Evolutionary conservation across 2,888 invertebrate genomes (phyloP).

Genomic region (Netelia melanura): DNA sequence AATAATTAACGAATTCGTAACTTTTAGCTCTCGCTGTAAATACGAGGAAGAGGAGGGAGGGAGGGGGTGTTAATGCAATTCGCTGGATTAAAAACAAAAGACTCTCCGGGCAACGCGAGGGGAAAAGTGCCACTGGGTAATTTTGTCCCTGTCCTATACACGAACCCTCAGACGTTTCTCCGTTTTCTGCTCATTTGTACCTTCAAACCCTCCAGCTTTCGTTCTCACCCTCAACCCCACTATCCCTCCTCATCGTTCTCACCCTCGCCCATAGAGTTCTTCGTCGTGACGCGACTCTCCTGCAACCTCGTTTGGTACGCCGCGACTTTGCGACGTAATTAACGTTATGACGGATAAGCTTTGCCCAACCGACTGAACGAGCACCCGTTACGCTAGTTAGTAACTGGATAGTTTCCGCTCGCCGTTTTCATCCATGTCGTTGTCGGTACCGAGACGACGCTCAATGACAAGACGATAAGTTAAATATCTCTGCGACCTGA

Average conservation of each 20-base stretch:
- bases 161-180: constrained; percentile 71
- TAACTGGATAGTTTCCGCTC: constrained; percentile 77
- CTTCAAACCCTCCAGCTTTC: not conserved
- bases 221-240: constrained; percentile 54
- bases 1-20: constrained; percentile 76
- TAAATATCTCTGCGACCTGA: not conserved
- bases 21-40: constrained; percentile 66
- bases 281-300: constrained; percentile 72
- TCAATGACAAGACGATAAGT: constrained; percentile 14
- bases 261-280: constrained; percentile 72
- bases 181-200: constrained; percentile 72
- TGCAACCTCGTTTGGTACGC: constrained; percentile 21
- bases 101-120: constrained; percentile 26
- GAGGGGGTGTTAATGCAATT: constrained; percentile 37
- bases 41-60: not conserved
- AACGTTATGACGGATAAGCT: constrained; percentile 77
- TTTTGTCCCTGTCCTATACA: constrained; percentile 27
- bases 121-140: constrained; percentile 54
- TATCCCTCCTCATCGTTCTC: constrained; percentile 69
- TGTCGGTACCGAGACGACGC: constrained; percentile 17
- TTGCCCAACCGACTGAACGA: constrained; percentile 68
- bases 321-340: constrained; percentile 78
- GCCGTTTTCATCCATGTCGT: constrained; percentile 67
- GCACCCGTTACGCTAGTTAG: constrained; percentile 75
- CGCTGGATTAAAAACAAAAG: constrained; percentile 13